A percentile compares a stretch with the other conserved stretches of the same genome.
Evolutionary conservation across 2,888 invertebrate species (phyloP).

Genomic region (Drosophila ezoana): DNA sequence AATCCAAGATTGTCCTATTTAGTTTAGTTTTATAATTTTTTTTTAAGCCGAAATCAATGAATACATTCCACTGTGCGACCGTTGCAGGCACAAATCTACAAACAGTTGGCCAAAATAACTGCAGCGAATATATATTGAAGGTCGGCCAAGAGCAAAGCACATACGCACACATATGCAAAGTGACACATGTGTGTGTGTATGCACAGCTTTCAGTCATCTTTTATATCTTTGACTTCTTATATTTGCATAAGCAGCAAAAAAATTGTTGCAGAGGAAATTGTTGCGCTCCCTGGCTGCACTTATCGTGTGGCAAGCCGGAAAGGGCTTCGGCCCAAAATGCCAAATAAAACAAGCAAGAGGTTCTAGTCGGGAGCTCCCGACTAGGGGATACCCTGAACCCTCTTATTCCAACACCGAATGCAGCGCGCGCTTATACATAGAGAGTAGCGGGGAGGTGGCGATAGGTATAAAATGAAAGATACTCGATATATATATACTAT

Average conservation of each 20-base stretch:
- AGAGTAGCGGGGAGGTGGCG: no score
- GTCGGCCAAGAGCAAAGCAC: conserved; percentile 28
- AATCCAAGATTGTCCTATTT: no score
- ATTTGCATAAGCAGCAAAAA: conserved; percentile 72
- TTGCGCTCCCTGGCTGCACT: conserved; percentile 52
- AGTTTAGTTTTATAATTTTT: no score
- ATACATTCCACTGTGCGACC: conserved; percentile 39
- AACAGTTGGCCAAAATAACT: conserved; percentile 56
- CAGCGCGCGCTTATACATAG: no score
- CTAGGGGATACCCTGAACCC: no score
- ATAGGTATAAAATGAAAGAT: no score
- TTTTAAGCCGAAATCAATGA: neutral
- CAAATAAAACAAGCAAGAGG: no score
- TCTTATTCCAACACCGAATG: no score
- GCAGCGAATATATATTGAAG: conserved; percentile 68
- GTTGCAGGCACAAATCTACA: conserved; percentile 23
- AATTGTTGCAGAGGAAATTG: conserved; percentile 57
- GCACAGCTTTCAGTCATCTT: conserved; percentile 49
- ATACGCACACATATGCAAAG: conserved; percentile 10
- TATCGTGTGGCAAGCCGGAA: conserved; percentile 23
- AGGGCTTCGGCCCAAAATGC: neutral
- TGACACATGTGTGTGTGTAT: conserved; percentile 9
- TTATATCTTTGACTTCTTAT: conserved; percentile 48
- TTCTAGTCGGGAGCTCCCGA: no score
- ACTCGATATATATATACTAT: no score